These are phyloP conservation scores for Parnassius orleans DNA, from an alignment of 2,888 invertebrate species.

Conservation along the genomic window DNA sequence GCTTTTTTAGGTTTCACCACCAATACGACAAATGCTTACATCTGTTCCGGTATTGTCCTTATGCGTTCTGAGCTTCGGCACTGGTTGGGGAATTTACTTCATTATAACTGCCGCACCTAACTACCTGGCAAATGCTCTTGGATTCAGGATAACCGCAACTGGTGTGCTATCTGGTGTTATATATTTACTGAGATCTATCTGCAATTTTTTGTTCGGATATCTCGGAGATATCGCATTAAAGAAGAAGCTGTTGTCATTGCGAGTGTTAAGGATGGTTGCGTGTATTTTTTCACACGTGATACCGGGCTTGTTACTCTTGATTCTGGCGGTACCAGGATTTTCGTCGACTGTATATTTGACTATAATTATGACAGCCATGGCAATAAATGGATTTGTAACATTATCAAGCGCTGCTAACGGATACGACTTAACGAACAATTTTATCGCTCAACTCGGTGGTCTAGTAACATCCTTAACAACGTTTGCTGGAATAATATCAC, in stretches of 20 bases:
- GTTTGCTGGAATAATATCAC: conserved; percentile 83
- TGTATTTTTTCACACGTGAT: conserved; percentile 67
- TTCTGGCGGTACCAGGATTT: not conserved
- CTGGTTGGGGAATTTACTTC: conserved; percentile 84
- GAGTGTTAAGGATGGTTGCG: conserved; percentile 73
- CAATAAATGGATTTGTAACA: conserved; percentile 73
- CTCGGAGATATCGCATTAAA: conserved; percentile 42
- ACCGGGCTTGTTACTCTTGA: conserved; percentile 39
- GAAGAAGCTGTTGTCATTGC: conserved; percentile 27
- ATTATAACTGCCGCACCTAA: conserved; percentile 83
- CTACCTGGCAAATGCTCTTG: conserved; percentile 82
- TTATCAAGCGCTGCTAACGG: conserved; percentile 66
- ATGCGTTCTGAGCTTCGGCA: conserved; percentile 81
- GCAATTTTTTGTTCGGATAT: conserved; percentile 32
- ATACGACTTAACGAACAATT: conserved; percentile 85
- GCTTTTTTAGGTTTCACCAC: conserved; percentile 70
- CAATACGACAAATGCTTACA: conserved; percentile 71
- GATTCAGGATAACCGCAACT: conserved; percentile 66
- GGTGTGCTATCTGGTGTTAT: conserved; percentile 35
- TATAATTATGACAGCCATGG: conserved; percentile 77
- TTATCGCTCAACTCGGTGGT: conserved; percentile 83
- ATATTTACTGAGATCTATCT: conserved; percentile 32
- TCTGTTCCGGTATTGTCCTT: conserved; percentile 83
- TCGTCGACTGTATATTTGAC: conserved; percentile 40
- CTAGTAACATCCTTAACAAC: conserved; percentile 82